Evolutionary conservation across 1,140 invertebrate species (phyloP), one percentile per base, ranked within the genome.

Genomic region (Xylocopa sonorina): DNA sequence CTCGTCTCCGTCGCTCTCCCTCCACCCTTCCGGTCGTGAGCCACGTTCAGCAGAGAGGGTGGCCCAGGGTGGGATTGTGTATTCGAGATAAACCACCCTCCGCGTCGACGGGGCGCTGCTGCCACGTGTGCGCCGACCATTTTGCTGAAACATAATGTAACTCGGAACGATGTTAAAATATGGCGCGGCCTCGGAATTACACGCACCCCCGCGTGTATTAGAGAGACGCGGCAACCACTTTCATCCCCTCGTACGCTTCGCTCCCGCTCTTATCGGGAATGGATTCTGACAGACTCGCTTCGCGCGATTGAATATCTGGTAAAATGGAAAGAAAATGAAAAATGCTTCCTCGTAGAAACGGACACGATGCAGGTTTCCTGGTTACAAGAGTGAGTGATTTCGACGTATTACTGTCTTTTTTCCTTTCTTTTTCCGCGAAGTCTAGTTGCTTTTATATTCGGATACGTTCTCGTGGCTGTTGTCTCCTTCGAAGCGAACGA

Each of bases 11-110:
- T 58, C 78, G 66, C 73, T 48, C 73, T 34, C 46, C 46, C 62
- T 71, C 43, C 73, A 29, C 57, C 71, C 58, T 72, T 60, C 72
- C 67, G 1, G 66, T 38, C 46, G n/a, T 24, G 27, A 60, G 62
- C 48, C 53, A 64, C 72, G 69, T 58, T 68, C 57, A 48, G 32
- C 53, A 29, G 51, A 55, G 77, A 67, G 72, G 87, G 80, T 78
- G 80, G 77, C 72, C 69, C 24, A 72, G 85, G 86, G 87, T 88
- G 87, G 88, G 88, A 89, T 91, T 92, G 89, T 91, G 84, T 92
- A 91, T 92, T 91, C 90, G 90, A 92, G 91, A 92, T 92, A 92
- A 92, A 92, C 90, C 91, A 91, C 90, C 91, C 88, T 90, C 88
- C 78, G 64, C 81, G 81, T 71, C 84, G 83, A 60, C 83, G 83